Conservation (phyloP, 1,140 invertebrate genomes). For the Brachionus calyciflorus region DNA sequence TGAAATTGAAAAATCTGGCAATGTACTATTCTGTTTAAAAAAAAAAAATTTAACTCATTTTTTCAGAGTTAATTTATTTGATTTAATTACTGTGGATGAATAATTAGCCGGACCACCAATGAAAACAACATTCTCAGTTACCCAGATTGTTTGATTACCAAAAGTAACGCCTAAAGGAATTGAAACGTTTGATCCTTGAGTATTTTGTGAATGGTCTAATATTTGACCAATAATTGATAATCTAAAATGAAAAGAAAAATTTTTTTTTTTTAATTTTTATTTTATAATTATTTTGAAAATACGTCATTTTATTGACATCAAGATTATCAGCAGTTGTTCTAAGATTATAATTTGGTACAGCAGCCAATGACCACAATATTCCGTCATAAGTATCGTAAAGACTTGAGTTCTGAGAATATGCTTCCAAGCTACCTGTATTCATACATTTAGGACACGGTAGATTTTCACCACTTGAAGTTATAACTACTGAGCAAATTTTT, state of each 20-base stretch:
- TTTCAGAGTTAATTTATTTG: neutral
- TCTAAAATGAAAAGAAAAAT: neutral
- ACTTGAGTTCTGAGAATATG: neutral
- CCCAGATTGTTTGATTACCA: conserved; percentile 46
- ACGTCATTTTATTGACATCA: conserved; percentile 25
- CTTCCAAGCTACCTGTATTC: neutral
- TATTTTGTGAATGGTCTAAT: neutral
- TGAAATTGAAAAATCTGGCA: conserved; percentile 15
- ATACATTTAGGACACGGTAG: conserved; percentile 47
- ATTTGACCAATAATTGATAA: conserved; percentile 31
- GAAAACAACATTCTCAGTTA: neutral
- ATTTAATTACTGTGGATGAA: conserved; percentile 1
- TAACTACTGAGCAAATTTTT: conserved; percentile 48
- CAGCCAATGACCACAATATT: neutral
- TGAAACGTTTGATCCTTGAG: neutral
- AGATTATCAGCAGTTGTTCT: neutral
- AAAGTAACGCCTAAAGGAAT: conserved; percentile 19
- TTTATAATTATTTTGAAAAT: neutral
- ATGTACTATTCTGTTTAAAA: neutral
- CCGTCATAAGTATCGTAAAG: neutral
- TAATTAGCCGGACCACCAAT: neutral
- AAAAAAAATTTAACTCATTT: neutral
- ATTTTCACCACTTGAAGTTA: conserved; percentile 48
- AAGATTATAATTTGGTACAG: conserved; percentile 6
- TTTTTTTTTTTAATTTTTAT: neutral